A percentile compares a stretch with the other conserved stretches of the same genome.
Conservation (phyloP, 2,888 invertebrate genomes). For the Epinotia demarniana region DNA sequence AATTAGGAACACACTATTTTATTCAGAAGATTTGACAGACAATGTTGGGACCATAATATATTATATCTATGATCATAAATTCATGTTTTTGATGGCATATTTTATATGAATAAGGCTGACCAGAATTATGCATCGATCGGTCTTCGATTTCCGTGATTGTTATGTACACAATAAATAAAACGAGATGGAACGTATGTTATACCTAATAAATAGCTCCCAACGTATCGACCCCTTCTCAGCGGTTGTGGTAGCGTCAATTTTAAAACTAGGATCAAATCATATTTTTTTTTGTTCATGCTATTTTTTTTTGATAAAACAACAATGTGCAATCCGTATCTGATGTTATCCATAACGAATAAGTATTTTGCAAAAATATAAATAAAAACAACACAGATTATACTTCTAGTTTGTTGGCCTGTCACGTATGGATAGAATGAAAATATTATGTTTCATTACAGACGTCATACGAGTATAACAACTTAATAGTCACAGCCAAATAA, state of each 20-base stretch:
- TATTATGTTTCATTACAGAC: not conserved
- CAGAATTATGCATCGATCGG: too few relatives aligned
- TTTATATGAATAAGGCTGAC: too few relatives aligned
- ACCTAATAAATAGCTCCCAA: too few relatives aligned
- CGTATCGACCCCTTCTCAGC: too few relatives aligned
- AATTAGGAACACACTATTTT: constrained; percentile 14
- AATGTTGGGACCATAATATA: not conserved
- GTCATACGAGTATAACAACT: not conserved
- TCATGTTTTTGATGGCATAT: too few relatives aligned
- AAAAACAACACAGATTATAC: not conserved
- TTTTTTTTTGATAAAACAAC: not conserved
- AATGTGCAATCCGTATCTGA: not conserved
- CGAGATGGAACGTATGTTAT: too few relatives aligned
- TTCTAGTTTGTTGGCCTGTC: not conserved
- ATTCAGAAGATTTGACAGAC: not conserved
- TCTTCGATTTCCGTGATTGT: too few relatives aligned
- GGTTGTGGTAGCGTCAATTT: too few relatives aligned
- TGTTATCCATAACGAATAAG: not conserved
- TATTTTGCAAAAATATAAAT: constrained; percentile 5
- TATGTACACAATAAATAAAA: too few relatives aligned
- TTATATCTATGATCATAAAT: not conserved
- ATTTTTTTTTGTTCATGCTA: too few relatives aligned
- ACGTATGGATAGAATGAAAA: not conserved
- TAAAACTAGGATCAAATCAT: too few relatives aligned
- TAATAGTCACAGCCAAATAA: not conserved